Evolutionary conservation across 2,113 vertebrate genomes (phyloP).

Genomic region (Odobenus rosmarus): DNA sequence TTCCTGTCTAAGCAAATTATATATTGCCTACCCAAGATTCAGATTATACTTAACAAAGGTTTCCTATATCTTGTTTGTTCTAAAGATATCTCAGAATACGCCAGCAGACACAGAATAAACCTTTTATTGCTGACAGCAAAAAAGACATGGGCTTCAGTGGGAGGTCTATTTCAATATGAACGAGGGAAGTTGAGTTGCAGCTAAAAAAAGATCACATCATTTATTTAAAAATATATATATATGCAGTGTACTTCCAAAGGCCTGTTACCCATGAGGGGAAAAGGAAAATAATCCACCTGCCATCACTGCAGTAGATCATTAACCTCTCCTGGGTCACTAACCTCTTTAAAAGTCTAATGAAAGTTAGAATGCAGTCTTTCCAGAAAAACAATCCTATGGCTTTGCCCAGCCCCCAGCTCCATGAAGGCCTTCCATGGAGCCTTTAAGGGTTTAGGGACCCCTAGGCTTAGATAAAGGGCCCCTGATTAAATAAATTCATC

Average conservation of each 20-base stretch:
- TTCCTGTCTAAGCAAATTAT: constrained; percentile 66
- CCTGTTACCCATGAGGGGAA: neutral
- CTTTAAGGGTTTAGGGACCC: neutral
- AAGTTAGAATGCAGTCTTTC: neutral
- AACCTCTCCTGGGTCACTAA: constrained; percentile 50
- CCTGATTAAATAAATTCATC: neutral
- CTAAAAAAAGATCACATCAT: constrained; percentile 23
- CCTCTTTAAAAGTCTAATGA: constrained; percentile 41
- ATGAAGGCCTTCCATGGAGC: neutral
- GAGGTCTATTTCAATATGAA: constrained; percentile 64
- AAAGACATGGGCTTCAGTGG: constrained; percentile 47
- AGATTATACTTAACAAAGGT: constrained; percentile 65
- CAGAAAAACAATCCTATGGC: neutral
- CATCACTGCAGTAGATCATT: neutral
- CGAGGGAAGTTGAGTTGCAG: neutral
- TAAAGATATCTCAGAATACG: constrained; percentile 65
- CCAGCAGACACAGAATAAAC: constrained; percentile 50
- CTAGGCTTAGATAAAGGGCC: neutral
- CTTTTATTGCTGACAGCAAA: constrained; percentile 49
- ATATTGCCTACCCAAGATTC: constrained; percentile 57
- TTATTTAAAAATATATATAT: neutral
- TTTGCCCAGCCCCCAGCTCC: neutral
- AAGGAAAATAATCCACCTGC: neutral
- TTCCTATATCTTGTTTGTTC: constrained; percentile 53
- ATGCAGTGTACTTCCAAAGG: neutral